Percentiles rank a stretch among this genome's conserved stretches.
phyloP scores from a whole-genome alignment of 2,888 invertebrate species.

The Noctua comes region DNA sequence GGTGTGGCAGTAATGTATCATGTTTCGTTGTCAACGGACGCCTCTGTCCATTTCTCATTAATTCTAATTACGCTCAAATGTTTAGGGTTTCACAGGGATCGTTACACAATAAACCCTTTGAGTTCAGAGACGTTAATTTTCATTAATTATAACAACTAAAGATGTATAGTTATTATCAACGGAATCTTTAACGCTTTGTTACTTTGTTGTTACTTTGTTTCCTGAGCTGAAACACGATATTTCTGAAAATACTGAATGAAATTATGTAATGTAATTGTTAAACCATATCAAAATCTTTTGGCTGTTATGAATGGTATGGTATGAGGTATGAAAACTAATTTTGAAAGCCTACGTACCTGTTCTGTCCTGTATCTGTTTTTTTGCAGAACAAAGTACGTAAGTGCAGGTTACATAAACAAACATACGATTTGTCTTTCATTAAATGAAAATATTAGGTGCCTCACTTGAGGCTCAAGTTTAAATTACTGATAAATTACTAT shows the following conservation, averaged over 20 bases:
- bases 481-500: conserved; percentile 53
- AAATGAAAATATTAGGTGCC: conserved; percentile 44
- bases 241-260: conserved; percentile 6
- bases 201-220: conserved; percentile 23
- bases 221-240: conserved; percentile 36
- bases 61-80: conserved; percentile 83
- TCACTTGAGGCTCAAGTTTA: conserved; percentile 43
- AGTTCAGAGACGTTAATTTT: conserved; percentile 71
- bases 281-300: background rate
- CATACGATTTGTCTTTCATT: conserved; percentile 30
- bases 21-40: conserved; percentile 81
- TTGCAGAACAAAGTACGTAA: conserved; percentile 26
- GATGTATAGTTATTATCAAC: conserved; percentile 58
- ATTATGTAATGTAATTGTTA: background rate
- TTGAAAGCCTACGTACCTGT: background rate
- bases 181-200: conserved; percentile 48
- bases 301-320: no score
- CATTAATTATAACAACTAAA: conserved; percentile 68
- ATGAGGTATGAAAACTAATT: background rate
- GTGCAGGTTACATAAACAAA: conserved; percentile 26
- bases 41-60: conserved; percentile 83
- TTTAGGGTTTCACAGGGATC: conserved; percentile 77
- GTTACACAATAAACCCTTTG: conserved; percentile 73
- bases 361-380: no score
- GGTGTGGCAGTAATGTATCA: conserved; percentile 73